Conservation (phyloP, 1,140 invertebrate genomes). For the Trichonephila inaurata region DNA sequence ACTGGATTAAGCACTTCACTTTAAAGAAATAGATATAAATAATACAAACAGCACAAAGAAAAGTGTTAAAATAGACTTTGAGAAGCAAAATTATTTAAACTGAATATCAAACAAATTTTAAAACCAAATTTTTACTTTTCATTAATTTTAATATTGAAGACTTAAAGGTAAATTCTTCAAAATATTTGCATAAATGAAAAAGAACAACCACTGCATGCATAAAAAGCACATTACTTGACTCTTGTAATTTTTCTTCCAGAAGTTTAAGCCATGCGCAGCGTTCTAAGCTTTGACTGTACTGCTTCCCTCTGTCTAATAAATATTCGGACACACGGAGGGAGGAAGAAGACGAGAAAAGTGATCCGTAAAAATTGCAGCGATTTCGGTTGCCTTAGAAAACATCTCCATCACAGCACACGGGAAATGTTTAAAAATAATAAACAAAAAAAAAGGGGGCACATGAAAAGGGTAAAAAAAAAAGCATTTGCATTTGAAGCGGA, state of each 20-base stretch:
- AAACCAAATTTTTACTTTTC: no score
- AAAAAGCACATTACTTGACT: not conserved
- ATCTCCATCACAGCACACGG: conserved; percentile 42
- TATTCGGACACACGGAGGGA: not conserved
- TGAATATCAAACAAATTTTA: no score
- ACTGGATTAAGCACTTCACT: no score
- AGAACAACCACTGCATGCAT: no score
- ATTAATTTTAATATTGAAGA: no score
- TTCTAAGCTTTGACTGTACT: not conserved
- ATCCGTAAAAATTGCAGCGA: conserved; percentile 63
- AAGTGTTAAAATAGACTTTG: no score
- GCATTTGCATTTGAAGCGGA: conserved; percentile 60
- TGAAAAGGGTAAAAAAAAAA: not conserved
- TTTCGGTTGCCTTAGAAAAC: conserved; percentile 53
- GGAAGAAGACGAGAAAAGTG: conserved; percentile 5
- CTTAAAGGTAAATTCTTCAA: no score
- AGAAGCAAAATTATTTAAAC: no score
- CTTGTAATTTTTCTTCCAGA: not conserved
- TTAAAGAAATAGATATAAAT: no score
- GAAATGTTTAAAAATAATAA: conserved; percentile 28
- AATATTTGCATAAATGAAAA: no score
- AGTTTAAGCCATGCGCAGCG: not conserved
- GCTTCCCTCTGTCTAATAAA: not conserved
- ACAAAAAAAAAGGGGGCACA: not conserved
- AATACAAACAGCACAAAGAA: no score